Percentiles rank a stretch among this genome's conserved stretches.
Conservation (phyloP, 2,797 vertebrate genomes). For the Chloroceryle inda region DNA sequence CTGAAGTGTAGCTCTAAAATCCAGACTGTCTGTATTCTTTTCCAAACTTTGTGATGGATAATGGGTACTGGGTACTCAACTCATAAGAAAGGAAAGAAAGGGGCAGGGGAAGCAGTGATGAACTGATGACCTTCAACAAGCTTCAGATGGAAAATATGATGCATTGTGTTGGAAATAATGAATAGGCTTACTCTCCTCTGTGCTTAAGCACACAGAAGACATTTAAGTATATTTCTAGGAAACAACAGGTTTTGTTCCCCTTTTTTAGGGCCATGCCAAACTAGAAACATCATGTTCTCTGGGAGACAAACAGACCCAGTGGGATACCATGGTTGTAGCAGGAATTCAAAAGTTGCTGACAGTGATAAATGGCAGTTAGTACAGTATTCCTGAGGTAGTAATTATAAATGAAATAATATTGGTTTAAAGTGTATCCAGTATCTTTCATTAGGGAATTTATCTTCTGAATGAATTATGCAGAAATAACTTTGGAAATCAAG, state of each 20-base stretch:
- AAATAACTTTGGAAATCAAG: conserved; percentile 52
- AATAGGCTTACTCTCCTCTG: background rate
- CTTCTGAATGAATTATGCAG: conserved; percentile 58
- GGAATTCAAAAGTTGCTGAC: conserved; percentile 22
- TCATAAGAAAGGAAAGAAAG: background rate
- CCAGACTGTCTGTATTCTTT: background rate
- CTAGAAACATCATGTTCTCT: conserved; percentile 27
- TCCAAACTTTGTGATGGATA: background rate
- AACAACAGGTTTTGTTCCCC: background rate
- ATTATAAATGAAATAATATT: conserved; percentile 55
- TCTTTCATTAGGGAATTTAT: conserved; percentile 62
- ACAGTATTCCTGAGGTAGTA: conserved; percentile 36
- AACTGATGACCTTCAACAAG: background rate
- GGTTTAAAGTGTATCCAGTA: conserved; percentile 53
- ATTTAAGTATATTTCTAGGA: background rate
- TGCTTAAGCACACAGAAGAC: background rate
- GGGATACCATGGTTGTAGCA: conserved; percentile 18
- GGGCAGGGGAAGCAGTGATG: background rate
- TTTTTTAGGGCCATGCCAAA: background rate
- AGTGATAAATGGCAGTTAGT: conserved; percentile 60
- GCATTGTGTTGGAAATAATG: background rate
- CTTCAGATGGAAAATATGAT: background rate
- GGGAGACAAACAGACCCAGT: conserved; percentile 50
- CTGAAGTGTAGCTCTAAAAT: background rate
- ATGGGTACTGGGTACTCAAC: background rate